Conservation (phyloP, 2,888 invertebrate genomes). For the Protodeltote pygarga region DNA sequence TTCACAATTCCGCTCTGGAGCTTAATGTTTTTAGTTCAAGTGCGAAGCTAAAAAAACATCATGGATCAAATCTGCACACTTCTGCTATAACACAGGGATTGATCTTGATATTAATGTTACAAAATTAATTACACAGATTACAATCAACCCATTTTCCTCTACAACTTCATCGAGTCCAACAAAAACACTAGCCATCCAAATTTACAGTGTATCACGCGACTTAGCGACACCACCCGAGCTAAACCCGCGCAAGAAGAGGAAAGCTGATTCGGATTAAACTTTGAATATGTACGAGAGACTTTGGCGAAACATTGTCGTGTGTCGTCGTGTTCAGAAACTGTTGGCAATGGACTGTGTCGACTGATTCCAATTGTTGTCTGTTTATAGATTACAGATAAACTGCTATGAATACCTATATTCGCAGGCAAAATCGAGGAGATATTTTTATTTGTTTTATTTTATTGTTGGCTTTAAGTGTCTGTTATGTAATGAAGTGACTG, state of each 20-base stretch:
- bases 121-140: too few species aligned
- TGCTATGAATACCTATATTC: slow-evolving; percentile 22
- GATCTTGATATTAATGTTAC: too few species aligned
- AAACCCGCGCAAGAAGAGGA: slow-evolving; percentile 64
- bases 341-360: slow-evolving; percentile 43
- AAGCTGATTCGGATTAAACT: slow-evolving; percentile 81
- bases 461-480: slow-evolving; percentile 3
- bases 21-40: too few species aligned
- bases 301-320: slow-evolving; percentile 57
- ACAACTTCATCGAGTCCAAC: not conserved
- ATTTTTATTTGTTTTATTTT: slow-evolving; percentile 5
- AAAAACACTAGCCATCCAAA: slow-evolving; percentile 10
- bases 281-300: slow-evolving; percentile 76
- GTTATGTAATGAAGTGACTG: not conserved
- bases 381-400: slow-evolving; percentile 31
- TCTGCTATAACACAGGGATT: too few species aligned
- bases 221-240: slow-evolving; percentile 57
- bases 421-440: not conserved
- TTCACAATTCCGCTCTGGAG: too few species aligned
- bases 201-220: slow-evolving; percentile 43
- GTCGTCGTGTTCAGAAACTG: slow-evolving; percentile 52
- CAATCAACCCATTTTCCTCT: not conserved
- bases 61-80: too few species aligned
- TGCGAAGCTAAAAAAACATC: too few species aligned
- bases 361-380: slow-evolving; percentile 40